phyloP scores from a whole-genome alignment of 2,797 vertebrate species.

The Antrozous pallidus region DNA sequence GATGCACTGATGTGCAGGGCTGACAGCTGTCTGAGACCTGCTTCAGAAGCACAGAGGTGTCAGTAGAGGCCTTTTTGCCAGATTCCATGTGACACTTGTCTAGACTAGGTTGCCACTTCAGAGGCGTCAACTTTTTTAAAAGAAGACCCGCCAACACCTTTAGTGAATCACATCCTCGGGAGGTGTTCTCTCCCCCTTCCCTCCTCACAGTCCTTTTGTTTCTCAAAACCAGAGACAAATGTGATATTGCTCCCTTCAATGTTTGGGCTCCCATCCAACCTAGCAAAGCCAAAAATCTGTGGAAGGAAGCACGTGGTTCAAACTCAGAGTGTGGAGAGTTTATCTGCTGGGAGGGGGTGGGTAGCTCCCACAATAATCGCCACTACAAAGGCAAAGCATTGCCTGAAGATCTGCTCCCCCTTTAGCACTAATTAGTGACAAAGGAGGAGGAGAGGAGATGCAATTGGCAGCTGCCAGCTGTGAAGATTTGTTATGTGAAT shows the following conservation, averaged over 20 bases:
- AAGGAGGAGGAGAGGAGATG: constrained; percentile 46
- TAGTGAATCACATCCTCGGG: constrained; percentile 8
- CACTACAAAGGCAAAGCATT: constrained; percentile 66
- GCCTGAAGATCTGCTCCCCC: constrained; percentile 73
- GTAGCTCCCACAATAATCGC: constrained; percentile 48
- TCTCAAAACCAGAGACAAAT: constrained; percentile 43
- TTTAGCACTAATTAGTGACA: constrained; percentile 78
- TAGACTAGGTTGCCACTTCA: not conserved
- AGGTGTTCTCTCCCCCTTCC: not conserved
- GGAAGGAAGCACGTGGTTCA: not conserved
- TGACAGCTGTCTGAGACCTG: not conserved
- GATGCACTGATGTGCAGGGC: no score
- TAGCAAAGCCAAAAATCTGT: constrained; percentile 44
- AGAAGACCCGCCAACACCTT: constrained; percentile 25
- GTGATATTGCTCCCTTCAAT: not conserved
- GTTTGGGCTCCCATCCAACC: not conserved
- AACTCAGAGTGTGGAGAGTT: not conserved
- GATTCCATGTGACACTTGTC: not conserved
- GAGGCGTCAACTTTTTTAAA: not conserved
- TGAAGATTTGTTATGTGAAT: constrained; percentile 83
- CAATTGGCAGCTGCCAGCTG: constrained; percentile 76
- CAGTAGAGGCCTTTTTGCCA: not conserved
- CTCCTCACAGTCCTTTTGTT: constrained; percentile 14
- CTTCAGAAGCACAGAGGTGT: not conserved
- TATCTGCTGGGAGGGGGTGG: not conserved